These are phyloP conservation scores for Ylistrum balloti DNA, from an alignment of 1,140 invertebrate genomes.

Conservation along the genomic window DNA sequence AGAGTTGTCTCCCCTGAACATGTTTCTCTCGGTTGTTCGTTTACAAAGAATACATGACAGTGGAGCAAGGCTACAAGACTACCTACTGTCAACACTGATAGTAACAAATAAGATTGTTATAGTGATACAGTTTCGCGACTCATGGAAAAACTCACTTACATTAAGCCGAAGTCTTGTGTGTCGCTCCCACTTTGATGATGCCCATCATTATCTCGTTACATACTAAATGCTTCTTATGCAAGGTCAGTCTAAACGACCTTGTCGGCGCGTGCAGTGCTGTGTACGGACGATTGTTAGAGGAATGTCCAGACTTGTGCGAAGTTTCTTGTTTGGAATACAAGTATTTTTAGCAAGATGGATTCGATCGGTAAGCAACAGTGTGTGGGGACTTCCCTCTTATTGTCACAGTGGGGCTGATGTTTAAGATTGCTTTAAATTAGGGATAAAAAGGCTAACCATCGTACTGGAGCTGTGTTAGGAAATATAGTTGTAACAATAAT, in stretches of 20 bases:
- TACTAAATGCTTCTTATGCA: background rate
- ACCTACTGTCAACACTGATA: constrained; percentile 27
- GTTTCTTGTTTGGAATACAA: constrained; percentile 3
- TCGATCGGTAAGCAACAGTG: background rate
- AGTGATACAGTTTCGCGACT: background rate
- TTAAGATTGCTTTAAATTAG: too few relatives aligned
- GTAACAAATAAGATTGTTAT: background rate
- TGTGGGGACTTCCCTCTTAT: background rate
- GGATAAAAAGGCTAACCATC: too few relatives aligned
- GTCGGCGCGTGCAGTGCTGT: background rate
- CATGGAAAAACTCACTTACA: background rate
- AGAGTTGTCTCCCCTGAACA: background rate
- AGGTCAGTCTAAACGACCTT: constrained; percentile 6
- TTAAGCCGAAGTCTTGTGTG: background rate
- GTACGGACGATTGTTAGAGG: background rate
- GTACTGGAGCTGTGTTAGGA: too few relatives aligned
- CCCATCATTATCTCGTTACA: background rate
- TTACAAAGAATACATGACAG: too few relatives aligned
- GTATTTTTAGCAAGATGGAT: constrained; percentile 17
- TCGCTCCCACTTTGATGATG: background rate
- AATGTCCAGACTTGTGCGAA: constrained; percentile 22
- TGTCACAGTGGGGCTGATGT: too few relatives aligned
- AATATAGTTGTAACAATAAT: too few relatives aligned
- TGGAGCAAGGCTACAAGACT: background rate
- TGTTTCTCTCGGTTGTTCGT: background rate